These are phyloP conservation scores for Mus minutoides DNA, from an alignment of 2,797 vertebrate genomes.

Conservation along the genomic window DNA sequence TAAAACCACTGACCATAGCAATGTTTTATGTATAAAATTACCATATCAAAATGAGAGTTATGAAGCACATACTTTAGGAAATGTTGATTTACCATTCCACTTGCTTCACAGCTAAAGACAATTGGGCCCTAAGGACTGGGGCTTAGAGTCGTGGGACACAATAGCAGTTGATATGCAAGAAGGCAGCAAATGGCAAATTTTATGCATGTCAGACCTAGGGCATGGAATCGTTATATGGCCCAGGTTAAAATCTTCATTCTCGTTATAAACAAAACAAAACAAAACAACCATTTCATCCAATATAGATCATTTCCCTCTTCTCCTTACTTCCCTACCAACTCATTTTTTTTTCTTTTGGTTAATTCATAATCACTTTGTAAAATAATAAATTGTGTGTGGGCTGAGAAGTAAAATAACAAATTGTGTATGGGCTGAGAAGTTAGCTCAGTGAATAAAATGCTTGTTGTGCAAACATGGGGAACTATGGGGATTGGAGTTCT, in stretches of 20 bases:
- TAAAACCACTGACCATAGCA: neutral
- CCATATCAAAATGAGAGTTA: neutral
- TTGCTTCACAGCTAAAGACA: slow-evolving; percentile 35
- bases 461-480: neutral
- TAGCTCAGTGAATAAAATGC: neutral
- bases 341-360: neutral
- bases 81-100: neutral
- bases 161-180: neutral
- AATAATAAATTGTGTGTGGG: neutral
- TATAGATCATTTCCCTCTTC: too few relatives aligned
- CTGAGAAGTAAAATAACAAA: neutral
- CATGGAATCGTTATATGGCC: neutral
- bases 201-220: neutral
- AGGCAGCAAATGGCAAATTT: neutral
- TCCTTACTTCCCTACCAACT: neutral
- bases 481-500: neutral
- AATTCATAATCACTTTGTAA: neutral
- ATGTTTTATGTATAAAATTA: slow-evolving; percentile 26
- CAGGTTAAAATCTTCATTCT: neutral
- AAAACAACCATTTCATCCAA: neutral
- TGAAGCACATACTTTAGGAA: neutral
- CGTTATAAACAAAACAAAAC: neutral
- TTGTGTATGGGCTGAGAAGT: neutral
- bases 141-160: neutral
- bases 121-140: neutral